A percentile compares a stretch with the other conserved stretches of the same genome.
phyloP scores from a whole-genome alignment of 2,888 invertebrate genomes.

The Maniola hyperantus region DNA sequence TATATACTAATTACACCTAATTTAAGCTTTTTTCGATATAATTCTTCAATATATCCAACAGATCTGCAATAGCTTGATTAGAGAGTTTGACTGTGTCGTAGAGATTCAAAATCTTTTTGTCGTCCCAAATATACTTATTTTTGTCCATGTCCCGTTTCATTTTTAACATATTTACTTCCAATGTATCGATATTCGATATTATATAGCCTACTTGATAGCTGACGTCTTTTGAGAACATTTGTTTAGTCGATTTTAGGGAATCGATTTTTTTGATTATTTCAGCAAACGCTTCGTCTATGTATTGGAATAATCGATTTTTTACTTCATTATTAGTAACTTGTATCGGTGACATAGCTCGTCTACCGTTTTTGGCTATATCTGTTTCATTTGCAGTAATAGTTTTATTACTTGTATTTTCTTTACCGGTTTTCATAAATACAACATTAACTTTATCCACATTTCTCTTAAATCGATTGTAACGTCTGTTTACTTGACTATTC shows the following conservation, averaged over 20 bases:
- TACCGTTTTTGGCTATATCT: slow-evolving; percentile 22
- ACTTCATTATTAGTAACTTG: slow-evolving; percentile 39
- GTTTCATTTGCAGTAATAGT: too few relatives aligned
- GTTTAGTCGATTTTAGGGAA: slow-evolving; percentile 44
- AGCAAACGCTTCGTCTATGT: slow-evolving; percentile 48
- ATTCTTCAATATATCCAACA: slow-evolving; percentile 45
- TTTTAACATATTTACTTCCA: slow-evolving; percentile 49
- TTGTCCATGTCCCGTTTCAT: slow-evolving; percentile 46
- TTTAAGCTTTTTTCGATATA: slow-evolving; percentile 32
- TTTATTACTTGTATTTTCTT: background rate
- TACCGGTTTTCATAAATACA: background rate
- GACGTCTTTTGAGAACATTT: slow-evolving; percentile 41
- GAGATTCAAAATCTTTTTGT: slow-evolving; percentile 47
- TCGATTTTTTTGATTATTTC: slow-evolving; percentile 49
- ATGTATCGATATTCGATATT: slow-evolving; percentile 54
- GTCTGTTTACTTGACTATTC: background rate
- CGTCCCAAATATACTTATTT: slow-evolving; percentile 45
- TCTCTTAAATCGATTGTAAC: slow-evolving; percentile 17
- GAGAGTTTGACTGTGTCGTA: slow-evolving; percentile 52
- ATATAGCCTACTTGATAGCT: slow-evolving; percentile 56
- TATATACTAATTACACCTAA: slow-evolving; percentile 4
- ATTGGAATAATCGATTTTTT: slow-evolving; percentile 48
- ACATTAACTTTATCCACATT: background rate
- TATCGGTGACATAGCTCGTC: slow-evolving; percentile 22
- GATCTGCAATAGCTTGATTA: slow-evolving; percentile 41